A percentile compares a stretch with the other conserved stretches of the same genome.
These are phyloP conservation scores for Mormyrops attenuatus DNA, from an alignment of 2,797 vertebrate species.

Conservation along the genomic window DNA sequence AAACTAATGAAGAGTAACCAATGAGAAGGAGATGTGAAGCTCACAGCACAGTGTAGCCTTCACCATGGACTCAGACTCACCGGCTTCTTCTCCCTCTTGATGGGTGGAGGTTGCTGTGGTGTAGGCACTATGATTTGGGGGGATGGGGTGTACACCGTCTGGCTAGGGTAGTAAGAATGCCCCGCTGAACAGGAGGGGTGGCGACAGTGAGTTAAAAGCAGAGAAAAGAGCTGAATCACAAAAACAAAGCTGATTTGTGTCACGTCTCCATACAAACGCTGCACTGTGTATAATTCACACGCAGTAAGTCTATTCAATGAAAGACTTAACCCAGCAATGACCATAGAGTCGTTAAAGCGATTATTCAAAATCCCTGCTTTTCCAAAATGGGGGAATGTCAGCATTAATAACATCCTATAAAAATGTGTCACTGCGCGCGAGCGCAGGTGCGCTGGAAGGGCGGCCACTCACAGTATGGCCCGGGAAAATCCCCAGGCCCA, in stretches of 20 bases:
- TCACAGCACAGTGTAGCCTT: background rate
- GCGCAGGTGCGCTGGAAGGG: background rate
- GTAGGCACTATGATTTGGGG: constrained; percentile 97
- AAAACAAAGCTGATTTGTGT: background rate
- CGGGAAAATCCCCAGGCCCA: constrained; percentile 86
- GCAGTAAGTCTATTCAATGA: background rate
- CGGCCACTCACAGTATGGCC: constrained; percentile 78
- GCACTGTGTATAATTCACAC: background rate
- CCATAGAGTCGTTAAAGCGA: background rate
- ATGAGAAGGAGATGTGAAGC: background rate
- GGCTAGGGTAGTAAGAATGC: constrained; percentile 82
- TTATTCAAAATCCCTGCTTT: background rate
- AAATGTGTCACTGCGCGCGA: background rate
- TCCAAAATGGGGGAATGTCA: background rate
- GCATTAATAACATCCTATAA: background rate
- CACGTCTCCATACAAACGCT: background rate
- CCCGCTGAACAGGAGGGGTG: constrained; percentile 63
- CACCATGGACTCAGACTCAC: constrained; percentile 59
- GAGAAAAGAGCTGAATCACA: background rate
- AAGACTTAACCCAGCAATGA: background rate
- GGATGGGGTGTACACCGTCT: constrained; percentile 83
- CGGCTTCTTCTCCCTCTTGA: constrained; percentile 96
- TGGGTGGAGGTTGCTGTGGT: constrained; percentile 84
- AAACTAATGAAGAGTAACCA: background rate
- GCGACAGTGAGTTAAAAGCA: constrained; percentile 33